Evolutionary conservation across 2,888 invertebrate genomes (phyloP), one percentile per base, ranked within the genome.

Genomic region (Corbicula japonica): DNA sequence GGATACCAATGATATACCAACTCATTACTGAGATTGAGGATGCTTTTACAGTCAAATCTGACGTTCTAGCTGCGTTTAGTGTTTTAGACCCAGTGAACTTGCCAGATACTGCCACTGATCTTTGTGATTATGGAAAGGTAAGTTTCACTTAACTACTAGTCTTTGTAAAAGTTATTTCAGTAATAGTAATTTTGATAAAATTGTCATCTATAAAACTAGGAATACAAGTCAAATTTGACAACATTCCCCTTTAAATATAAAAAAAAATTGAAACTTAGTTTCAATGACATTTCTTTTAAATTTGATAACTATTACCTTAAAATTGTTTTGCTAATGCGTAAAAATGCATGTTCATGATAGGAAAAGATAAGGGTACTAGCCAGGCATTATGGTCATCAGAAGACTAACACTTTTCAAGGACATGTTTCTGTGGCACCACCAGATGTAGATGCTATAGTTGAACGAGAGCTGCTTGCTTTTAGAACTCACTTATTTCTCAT

Each of bases 91-190:
- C 74, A 6, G 26, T 4, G 18, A 60, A 48, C 28, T 44, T 68
- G 18, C 74, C 74, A 52, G 68, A 66, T 54, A 26, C 3, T 21
- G 54, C 35, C 21, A 50, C 18, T 28, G 74, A 75, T 30, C 26
- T 75, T 4, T 23, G 34, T 38, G 52, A 65, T 23, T 74, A 66
- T 74, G 73, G 73, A 46, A 65, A 66, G 56, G 73, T 66, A 74
- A 30, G 32, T 34, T 15, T 60, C 30, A 38, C 30, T 4, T 32
- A 10, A 12, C n/a, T n/a, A 32, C n/a, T 56, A 56, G 54, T 54
- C 54, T 54, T 28, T 23, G 26, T 54, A 54, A 54, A 8, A 54
- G 46, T 46, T n/a, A 12, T 46, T 46, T 46, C 46, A 46, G 18
- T 46, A 46, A 18, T 12, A 46, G 6, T 10, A 46, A 46, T 10